Evolutionary conservation across 1,140 invertebrate species (phyloP).

Genomic region (Drosophila simulans): DNA sequence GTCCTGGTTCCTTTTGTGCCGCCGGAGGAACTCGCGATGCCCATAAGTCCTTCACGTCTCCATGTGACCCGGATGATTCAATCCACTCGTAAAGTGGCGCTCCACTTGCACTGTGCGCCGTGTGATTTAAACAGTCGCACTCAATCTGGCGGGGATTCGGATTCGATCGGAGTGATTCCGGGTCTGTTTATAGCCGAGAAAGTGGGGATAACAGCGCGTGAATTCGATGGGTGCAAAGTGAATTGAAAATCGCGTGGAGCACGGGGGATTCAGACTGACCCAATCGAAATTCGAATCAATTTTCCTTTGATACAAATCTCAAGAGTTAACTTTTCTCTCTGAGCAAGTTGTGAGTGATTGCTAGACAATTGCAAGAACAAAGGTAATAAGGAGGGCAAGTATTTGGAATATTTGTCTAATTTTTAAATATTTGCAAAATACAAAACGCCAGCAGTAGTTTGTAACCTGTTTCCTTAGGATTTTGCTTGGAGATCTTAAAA

Average conservation of each 20-base stretch:
- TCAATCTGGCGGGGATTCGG: constrained; percentile 18
- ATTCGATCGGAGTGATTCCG: constrained; percentile 17
- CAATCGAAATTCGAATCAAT: constrained; percentile 4
- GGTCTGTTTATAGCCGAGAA: constrained; percentile 20
- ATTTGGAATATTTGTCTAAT: too few relatives aligned
- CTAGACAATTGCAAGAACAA: too few relatives aligned
- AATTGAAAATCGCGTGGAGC: constrained; percentile 11
- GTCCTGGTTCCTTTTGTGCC: not conserved
- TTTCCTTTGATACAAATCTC: not conserved
- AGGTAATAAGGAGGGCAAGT: too few relatives aligned
- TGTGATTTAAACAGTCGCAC: constrained; percentile 33
- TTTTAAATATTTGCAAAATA: too few relatives aligned
- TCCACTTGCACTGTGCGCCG: constrained; percentile 1
- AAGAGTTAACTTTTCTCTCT: not conserved
- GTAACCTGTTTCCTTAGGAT: too few relatives aligned
- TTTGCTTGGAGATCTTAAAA: not conserved
- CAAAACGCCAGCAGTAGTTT: too few relatives aligned
- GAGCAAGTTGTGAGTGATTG: too few relatives aligned
- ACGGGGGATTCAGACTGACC: not conserved
- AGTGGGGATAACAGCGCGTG: not conserved
- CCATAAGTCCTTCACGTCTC: constrained; percentile 30
- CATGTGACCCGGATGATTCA: constrained; percentile 33
- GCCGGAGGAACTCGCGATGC: not conserved
- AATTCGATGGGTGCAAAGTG: not conserved
- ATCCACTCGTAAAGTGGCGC: constrained; percentile 38